phyloP scores from a whole-genome alignment of 2,113 vertebrate species.

The Bothrops jararaca region DNA sequence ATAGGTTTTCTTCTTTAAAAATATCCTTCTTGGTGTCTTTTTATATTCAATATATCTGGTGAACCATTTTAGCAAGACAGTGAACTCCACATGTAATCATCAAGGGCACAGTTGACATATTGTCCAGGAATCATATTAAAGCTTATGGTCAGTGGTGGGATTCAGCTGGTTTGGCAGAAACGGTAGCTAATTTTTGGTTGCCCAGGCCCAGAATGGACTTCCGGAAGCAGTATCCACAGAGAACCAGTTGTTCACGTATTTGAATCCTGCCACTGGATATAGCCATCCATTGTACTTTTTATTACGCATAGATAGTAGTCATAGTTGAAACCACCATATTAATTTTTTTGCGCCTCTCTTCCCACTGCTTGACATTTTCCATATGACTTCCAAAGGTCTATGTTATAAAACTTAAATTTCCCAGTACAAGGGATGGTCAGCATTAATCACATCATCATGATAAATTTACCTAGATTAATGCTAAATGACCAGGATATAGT shows the following conservation, averaged over 20 bases:
- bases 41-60: background rate
- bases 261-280: background rate
- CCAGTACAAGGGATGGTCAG: background rate
- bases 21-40: background rate
- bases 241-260: too few relatives aligned
- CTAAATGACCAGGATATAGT: background rate
- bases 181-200: too few relatives aligned
- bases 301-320: background rate
- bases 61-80: background rate
- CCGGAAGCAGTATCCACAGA: too few relatives aligned
- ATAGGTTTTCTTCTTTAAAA: background rate
- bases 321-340: background rate
- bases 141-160: too few relatives aligned
- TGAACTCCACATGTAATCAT: background rate
- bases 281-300: background rate
- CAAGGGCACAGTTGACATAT: background rate
- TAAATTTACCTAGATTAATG: background rate
- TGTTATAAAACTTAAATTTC: background rate
- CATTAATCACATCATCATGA: background rate
- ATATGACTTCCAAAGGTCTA: background rate
- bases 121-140: background rate
- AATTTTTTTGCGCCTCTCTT: background rate
- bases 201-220: too few relatives aligned
- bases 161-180: too few relatives aligned
- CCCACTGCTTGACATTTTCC: background rate